A percentile compares a stretch with the other conserved stretches of the same genome.
These are phyloP conservation scores for Andricus curvator DNA, from an alignment of 2,888 invertebrate genomes.

Conservation along the genomic window DNA sequence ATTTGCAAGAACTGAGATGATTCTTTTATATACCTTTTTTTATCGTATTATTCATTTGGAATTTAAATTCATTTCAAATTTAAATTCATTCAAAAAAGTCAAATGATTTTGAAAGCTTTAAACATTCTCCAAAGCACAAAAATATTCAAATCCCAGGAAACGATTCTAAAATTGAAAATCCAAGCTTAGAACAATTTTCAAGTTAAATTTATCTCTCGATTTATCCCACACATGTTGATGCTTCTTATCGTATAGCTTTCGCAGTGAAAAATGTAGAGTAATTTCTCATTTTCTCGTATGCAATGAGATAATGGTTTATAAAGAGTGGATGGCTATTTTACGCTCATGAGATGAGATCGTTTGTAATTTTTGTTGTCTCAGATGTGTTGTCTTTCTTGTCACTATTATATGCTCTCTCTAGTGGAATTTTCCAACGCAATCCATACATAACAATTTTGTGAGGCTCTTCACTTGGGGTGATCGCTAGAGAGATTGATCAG, in stretches of 20 bases:
- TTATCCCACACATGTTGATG: not conserved
- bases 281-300: slow-evolving; percentile 53
- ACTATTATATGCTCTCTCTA: slow-evolving; percentile 2
- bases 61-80: too few relatives aligned
- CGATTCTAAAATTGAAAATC: not conserved
- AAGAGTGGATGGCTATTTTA: not conserved
- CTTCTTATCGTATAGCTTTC: not conserved
- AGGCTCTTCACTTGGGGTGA: too few relatives aligned
- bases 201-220: not conserved
- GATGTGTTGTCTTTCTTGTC: slow-evolving; percentile 16
- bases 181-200: not conserved
- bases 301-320: slow-evolving; percentile 16
- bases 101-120: not conserved
- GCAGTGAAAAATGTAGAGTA: slow-evolving; percentile 48
- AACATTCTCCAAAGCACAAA: not conserved
- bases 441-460: too few relatives aligned
- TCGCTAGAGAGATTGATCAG: too few relatives aligned
- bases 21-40: not conserved
- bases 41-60: not conserved
- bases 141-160: not conserved
- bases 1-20: not conserved
- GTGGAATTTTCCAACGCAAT: slow-evolving; percentile 29
- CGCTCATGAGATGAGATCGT: slow-evolving; percentile 8
- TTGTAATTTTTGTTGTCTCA: slow-evolving; percentile 26
- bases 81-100: not conserved